Percentiles rank a stretch among this genome's conserved stretches.
phyloP scores from a whole-genome alignment of 2,113 vertebrate species.

The Suricata suricatta region DNA sequence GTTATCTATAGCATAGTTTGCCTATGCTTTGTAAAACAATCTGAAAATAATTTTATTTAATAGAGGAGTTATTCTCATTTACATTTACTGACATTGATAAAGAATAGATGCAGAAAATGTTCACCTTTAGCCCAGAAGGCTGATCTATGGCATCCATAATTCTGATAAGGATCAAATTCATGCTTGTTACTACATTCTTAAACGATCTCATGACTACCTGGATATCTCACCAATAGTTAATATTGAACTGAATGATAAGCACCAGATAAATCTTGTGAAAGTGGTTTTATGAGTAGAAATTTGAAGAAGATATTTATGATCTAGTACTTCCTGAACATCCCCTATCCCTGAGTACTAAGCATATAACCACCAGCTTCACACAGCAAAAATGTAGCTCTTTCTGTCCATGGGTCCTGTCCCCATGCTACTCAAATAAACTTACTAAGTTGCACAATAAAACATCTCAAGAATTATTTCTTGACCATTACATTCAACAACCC shows the following conservation, averaged over 20 bases:
- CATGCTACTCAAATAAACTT: neutral
- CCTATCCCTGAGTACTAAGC: neutral
- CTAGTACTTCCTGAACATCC: neutral
- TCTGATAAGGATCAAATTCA: neutral
- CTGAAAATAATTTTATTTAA: conserved; percentile 12
- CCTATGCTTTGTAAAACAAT: neutral
- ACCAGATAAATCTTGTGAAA: neutral
- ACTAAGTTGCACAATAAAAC: neutral
- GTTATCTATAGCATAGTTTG: neutral
- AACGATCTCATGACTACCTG: neutral
- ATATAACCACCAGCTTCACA: neutral
- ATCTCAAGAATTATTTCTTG: neutral
- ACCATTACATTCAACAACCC: neutral
- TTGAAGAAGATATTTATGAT: neutral
- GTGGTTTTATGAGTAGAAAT: neutral
- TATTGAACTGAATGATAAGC: neutral
- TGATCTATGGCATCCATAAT: neutral
- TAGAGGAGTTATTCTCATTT: neutral
- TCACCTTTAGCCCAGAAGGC: neutral
- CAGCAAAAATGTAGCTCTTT: neutral
- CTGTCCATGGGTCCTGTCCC: neutral
- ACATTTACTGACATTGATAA: neutral
- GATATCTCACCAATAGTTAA: neutral
- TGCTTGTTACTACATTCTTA: neutral
- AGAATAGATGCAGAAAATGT: neutral